Percentiles rank a stretch among this genome's conserved stretches.
phyloP scores from a whole-genome alignment of 1,140 invertebrate genomes.

The Dreissena polymorpha region DNA sequence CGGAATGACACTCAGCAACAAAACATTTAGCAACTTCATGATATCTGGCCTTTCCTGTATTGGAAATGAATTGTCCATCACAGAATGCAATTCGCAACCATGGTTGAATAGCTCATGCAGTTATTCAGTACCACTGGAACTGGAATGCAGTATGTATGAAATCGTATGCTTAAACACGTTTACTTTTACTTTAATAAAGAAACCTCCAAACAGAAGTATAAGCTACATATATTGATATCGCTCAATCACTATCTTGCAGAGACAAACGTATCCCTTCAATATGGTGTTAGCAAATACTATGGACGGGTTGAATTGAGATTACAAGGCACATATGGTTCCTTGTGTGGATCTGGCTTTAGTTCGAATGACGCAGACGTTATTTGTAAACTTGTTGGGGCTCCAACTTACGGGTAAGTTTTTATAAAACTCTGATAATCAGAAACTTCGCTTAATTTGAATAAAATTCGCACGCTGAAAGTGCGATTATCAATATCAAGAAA shows the following conservation, averaged over 20 bases:
- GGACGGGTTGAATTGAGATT: neutral
- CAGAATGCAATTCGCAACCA: neutral
- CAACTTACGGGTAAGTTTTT: neutral
- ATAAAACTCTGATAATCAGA: neutral
- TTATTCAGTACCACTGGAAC: too few relatives aligned
- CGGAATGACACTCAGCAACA: neutral
- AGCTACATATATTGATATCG: too few relatives aligned
- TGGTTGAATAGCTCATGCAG: too few relatives aligned
- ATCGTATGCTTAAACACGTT: too few relatives aligned
- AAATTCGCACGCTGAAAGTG: neutral
- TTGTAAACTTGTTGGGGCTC: neutral
- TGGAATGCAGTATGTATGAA: neutral
- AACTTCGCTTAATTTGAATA: neutral
- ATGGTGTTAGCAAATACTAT: neutral
- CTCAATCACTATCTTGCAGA: too few relatives aligned
- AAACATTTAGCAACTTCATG: neutral
- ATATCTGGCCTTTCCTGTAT: neutral
- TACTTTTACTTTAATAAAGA: too few relatives aligned
- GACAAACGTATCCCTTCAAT: neutral
- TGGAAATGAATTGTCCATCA: neutral
- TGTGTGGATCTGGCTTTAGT: neutral
- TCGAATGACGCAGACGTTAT: neutral
- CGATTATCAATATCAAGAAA: too few relatives aligned
- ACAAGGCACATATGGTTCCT: neutral
- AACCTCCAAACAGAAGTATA: too few relatives aligned